phyloP scores from a whole-genome alignment of 2,797 vertebrate species.

The Limosa lapponica region DNA sequence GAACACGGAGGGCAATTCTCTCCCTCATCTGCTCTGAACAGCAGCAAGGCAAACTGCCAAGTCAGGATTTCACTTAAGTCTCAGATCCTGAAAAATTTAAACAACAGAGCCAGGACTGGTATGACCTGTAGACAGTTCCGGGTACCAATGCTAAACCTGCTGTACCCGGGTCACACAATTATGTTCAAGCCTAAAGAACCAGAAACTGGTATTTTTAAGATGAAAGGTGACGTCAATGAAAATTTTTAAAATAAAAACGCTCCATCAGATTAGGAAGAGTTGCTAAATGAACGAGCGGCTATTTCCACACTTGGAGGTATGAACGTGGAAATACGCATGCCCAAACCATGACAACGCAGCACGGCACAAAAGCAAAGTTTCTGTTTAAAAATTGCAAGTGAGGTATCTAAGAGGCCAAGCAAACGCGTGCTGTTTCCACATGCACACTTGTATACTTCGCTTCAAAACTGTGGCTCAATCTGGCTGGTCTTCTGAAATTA shows the following conservation, averaged over 20 bases:
- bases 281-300: not conserved
- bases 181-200: not conserved
- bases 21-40: not conserved
- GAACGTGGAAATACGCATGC: not conserved
- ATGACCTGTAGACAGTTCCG: not conserved
- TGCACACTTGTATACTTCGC: not conserved
- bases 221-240: not conserved
- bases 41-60: not conserved
- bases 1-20: not conserved
- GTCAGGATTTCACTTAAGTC: not conserved
- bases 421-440: not conserved
- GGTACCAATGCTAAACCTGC: not conserved
- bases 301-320: not conserved
- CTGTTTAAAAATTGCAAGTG: not conserved
- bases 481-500: constrained; percentile 29
- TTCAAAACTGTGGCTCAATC: not conserved
- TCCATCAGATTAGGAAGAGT: not conserved
- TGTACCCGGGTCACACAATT: fast-evolving
- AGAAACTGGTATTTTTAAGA: not conserved
- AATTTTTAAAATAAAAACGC: not conserved
- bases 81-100: not conserved
- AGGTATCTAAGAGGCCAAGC: not conserved
- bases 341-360: not conserved
- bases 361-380: not conserved
- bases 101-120: not conserved